Evolutionary conservation across 2,888 invertebrate genomes (phyloP).

Genomic region (Cheiracanthium punctorium): DNA sequence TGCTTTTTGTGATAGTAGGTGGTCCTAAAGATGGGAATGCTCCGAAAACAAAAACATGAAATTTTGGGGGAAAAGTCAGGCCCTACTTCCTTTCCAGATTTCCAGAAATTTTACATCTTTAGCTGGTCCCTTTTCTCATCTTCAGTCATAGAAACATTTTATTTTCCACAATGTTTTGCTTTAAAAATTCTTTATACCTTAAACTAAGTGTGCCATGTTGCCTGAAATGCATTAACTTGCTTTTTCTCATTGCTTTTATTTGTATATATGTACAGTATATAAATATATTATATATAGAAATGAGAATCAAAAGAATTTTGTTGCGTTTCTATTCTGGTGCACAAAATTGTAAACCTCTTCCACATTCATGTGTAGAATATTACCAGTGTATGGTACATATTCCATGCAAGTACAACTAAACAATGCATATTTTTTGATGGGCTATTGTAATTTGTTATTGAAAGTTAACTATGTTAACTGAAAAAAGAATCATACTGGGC

Average conservation of each 20-base stretch:
- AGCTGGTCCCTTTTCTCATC: neutral
- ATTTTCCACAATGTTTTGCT: slow-evolving; percentile 42
- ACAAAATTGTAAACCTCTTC: slow-evolving; percentile 8
- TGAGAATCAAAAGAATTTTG: slow-evolving; percentile 10
- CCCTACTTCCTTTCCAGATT: neutral
- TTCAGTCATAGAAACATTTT: neutral
- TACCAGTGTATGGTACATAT: neutral
- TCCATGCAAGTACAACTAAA: neutral
- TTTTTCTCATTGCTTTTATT: neutral
- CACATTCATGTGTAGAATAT: neutral
- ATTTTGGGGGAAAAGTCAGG: too few relatives aligned
- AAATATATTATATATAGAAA: slow-evolving; percentile 32
- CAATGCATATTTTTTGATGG: slow-evolving; percentile 8
- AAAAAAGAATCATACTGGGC: neutral
- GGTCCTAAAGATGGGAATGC: too few relatives aligned
- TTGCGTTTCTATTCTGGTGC: slow-evolving; percentile 4
- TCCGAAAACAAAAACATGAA: too few relatives aligned
- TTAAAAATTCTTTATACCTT: slow-evolving; percentile 20
- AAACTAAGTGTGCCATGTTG: slow-evolving; percentile 45
- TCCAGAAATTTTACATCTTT: neutral
- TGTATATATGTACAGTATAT: slow-evolving; percentile 34
- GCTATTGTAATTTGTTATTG: slow-evolving; percentile 10
- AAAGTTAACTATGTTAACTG: neutral
- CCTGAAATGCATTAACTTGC: slow-evolving; percentile 41
- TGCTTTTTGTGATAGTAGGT: too few relatives aligned